These are phyloP conservation scores for Paragorgia papillata DNA, from an alignment of 92 coral and sea anemone genomes.

Conservation along the genomic window DNA sequence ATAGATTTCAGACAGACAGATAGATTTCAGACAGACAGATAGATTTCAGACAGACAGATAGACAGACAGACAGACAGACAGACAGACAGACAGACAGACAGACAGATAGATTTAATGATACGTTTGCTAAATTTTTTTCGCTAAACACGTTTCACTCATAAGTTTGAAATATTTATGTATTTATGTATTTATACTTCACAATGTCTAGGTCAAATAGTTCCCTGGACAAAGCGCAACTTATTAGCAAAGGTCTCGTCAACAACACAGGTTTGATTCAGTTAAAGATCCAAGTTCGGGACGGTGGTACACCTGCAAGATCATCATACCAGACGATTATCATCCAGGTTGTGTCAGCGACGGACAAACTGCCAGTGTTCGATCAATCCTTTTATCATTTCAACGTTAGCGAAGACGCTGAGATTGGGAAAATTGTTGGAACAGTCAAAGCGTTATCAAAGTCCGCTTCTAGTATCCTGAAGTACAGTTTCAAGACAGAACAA, in stretches of 20 bases:
- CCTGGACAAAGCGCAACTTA: slow-evolving; percentile 70
- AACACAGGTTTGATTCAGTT: slow-evolving; percentile 72
- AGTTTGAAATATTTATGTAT: not conserved
- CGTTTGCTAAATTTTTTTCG: too few species aligned
- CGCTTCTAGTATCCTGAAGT: slow-evolving; percentile 69
- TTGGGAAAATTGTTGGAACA: slow-evolving; percentile 69
- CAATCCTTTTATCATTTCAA: slow-evolving; percentile 78
- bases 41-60: too few species aligned
- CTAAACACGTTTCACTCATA: not conserved
- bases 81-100: too few species aligned
- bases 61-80: too few species aligned
- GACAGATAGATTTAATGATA: too few species aligned
- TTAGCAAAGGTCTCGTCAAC: slow-evolving; percentile 60
- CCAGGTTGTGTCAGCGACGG: slow-evolving; percentile 70
- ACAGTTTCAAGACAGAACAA: slow-evolving; percentile 76
- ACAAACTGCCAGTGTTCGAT: slow-evolving; percentile 84
- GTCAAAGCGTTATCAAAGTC: slow-evolving; percentile 67
- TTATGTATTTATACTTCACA: too few species aligned
- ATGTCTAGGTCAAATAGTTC: slow-evolving; percentile 63
- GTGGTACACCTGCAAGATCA: slow-evolving; percentile 66
- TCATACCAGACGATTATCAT: slow-evolving; percentile 72
- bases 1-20: too few species aligned
- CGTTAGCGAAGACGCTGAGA: slow-evolving; percentile 64
- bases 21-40: too few species aligned
- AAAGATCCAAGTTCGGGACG: slow-evolving; percentile 81